Base-by-base conservation (phyloP, 2,113 vertebrate species). In the Cephalopholis sonnerati region DNA sequence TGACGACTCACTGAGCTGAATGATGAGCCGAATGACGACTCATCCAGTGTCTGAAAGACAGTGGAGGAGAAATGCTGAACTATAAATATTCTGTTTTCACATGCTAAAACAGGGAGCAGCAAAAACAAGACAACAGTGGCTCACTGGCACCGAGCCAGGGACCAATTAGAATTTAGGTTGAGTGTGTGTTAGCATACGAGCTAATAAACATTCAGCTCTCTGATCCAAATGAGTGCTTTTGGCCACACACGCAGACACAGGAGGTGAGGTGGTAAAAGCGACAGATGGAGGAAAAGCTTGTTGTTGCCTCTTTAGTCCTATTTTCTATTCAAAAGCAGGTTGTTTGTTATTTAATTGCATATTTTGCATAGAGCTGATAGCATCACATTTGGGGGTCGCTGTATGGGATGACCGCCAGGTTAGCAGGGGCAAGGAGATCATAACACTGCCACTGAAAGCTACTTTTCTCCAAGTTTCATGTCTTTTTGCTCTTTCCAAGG, bases 201-300 rank as follows among this genome's bases (percentile, higher is more conserved):
- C 62, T 57, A 51, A 86, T 86, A 78, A 81, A 82, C 55, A 72
- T 79, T 74, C 74, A 77, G 74, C 65, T 79, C 69, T 65, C 64
- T 84, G 64, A 71, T 84, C 53, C 51, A 66, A 77, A 82, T 54
- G 36, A 74, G 29, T 48, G 17, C 15, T 66, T 70, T 73, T 74
- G 51, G 64, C 55, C 41, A 74, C 67, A 68, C 62, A 72, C 44
- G 68, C 0, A 74, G 15, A 67, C 51, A 75, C 44, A 85, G 77
- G 27, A 62, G 70, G 75, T 65, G 73, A 74, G 79, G n/a, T 57
- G 44, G 41, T 64, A 68, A 80, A 58, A 84, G 61, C 73, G 62
- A 79, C 88, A 90, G 88, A 87, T 89, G 84, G 88, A 78, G 81
- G 39, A 76, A 69, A 90, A 79, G 66, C 79, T 85, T 79, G 79